Conservation (phyloP, 2,113 vertebrate species). For the Brienomyrus brachyistius region DNA sequence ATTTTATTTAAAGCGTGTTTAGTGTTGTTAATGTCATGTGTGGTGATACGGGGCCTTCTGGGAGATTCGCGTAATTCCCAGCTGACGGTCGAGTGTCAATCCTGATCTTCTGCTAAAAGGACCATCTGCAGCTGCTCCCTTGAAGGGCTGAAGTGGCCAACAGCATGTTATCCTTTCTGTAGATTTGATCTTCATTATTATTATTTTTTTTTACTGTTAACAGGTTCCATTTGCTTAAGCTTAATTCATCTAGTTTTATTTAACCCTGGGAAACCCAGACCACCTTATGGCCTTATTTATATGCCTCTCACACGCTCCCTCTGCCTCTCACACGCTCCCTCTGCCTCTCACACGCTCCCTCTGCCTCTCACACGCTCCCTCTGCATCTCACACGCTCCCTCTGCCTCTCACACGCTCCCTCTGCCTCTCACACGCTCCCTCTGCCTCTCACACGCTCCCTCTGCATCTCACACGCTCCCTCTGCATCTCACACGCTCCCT, state of each 20-base stretch:
- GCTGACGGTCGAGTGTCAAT: neutral
- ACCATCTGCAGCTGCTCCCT: neutral
- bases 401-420: too few species aligned
- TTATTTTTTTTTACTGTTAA: neutral
- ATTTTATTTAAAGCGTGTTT: neutral
- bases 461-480: too few species aligned
- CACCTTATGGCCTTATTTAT: too few species aligned
- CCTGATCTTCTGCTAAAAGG: neutral
- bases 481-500: too few species aligned
- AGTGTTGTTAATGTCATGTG: neutral
- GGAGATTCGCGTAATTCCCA: neutral
- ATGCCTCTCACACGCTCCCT: too few species aligned
- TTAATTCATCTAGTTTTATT: neutral
- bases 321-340: neutral
- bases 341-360: neutral
- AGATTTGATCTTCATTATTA: neutral
- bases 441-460: too few species aligned
- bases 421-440: too few species aligned
- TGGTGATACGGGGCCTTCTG: neutral
- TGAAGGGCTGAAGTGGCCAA: neutral
- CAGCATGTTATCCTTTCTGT: neutral
- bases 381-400: too few species aligned
- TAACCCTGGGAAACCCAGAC: neutral
- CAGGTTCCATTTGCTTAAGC: neutral
- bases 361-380: too few species aligned